phyloP scores from a whole-genome alignment of 2,888 invertebrate genomes.

The Danaus chrysippus region DNA sequence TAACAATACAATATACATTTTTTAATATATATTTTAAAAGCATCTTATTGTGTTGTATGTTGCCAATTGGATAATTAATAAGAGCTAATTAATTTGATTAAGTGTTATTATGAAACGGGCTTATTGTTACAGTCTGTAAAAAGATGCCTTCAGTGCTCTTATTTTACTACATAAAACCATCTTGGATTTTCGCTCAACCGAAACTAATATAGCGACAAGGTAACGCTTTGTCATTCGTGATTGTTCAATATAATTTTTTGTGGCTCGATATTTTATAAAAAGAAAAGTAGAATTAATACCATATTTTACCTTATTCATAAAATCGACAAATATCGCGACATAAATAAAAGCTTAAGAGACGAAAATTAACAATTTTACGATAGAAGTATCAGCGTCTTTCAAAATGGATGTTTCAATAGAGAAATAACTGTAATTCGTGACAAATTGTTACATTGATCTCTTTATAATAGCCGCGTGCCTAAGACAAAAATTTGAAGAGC shows the following conservation, averaged over 20 bases:
- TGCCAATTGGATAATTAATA: neutral
- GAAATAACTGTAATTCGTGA: constrained; percentile 2
- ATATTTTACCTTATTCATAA: neutral
- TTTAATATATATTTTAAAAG: no score
- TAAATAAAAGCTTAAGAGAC: no score
- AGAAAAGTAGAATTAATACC: constrained; percentile 25
- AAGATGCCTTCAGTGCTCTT: constrained; percentile 16
- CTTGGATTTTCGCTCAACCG: constrained; percentile 26
- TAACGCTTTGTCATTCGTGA: constrained; percentile 22
- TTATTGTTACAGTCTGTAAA: constrained; percentile 17
- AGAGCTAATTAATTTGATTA: constrained; percentile 20
- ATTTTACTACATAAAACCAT: constrained; percentile 25
- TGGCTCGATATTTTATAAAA: constrained; percentile 26
- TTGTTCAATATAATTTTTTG: constrained; percentile 16
- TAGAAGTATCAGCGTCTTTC: no score
- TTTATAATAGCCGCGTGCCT: neutral
- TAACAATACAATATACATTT: no score
- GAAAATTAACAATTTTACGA: no score
- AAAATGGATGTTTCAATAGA: constrained; percentile 28
- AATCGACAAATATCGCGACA: neutral
- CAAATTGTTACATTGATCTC: constrained; percentile 1
- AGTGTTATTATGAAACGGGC: constrained; percentile 23
- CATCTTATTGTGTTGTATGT: no score
- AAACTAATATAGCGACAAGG: constrained; percentile 29
- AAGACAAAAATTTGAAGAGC: neutral